Conservation (phyloP, 2,113 vertebrate species). For the Telmatochromis bifrenatus region DNA sequence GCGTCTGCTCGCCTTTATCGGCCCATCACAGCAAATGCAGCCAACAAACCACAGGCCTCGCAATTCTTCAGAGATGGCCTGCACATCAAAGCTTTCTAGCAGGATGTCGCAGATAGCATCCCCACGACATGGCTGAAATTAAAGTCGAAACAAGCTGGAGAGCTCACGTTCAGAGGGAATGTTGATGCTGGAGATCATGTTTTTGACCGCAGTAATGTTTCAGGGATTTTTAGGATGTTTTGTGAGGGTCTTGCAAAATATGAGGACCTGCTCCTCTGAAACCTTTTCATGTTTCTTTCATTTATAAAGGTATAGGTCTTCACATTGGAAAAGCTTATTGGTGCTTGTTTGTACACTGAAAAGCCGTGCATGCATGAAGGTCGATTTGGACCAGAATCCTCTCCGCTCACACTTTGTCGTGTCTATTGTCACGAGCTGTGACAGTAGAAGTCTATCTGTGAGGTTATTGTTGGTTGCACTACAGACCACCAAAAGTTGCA, state of each 20-base stretch:
- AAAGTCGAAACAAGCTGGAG: neutral
- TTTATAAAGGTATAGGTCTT: neutral
- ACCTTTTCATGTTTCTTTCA: neutral
- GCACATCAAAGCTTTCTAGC: neutral
- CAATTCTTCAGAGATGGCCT: neutral
- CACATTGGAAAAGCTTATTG: neutral
- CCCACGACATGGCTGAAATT: neutral
- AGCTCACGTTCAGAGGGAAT: neutral
- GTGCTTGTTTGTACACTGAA: neutral
- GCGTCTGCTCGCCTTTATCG: neutral
- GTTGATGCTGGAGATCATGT: neutral
- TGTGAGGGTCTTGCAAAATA: neutral
- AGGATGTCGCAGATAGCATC: neutral
- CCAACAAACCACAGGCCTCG: neutral
- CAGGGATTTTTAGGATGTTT: neutral
- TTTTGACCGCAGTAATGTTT: neutral
- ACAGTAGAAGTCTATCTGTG: neutral
- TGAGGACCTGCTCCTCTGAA: neutral
- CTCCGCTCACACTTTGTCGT: neutral
- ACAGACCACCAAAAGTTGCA: neutral
- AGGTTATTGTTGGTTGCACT: neutral
- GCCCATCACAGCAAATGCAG: neutral
- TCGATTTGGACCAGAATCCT: neutral
- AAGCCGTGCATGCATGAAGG: neutral
- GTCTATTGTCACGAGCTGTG: neutral